These are phyloP conservation scores for Fulmarus glacialis DNA, from an alignment of 2,113 vertebrate species.

Conservation along the genomic window DNA sequence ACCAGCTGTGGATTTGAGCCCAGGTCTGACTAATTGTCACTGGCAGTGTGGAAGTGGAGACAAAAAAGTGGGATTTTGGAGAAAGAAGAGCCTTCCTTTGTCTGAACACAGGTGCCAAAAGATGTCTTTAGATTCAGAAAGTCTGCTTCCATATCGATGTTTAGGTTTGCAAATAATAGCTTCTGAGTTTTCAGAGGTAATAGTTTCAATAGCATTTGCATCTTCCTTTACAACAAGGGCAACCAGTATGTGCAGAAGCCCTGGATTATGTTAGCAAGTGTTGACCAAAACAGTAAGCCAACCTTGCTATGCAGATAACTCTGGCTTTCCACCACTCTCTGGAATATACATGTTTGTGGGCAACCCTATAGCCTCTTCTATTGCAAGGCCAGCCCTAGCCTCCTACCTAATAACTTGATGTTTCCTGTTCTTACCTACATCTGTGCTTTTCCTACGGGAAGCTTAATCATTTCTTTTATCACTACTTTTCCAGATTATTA, in stretches of 20 bases:
- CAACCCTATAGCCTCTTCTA: not conserved
- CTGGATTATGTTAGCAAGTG: not conserved
- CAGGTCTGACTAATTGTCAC: not conserved
- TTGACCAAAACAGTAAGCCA: not conserved
- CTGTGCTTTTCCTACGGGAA: not conserved
- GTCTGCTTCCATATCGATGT: not conserved
- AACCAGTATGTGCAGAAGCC: not conserved
- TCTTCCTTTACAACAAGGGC: not conserved
- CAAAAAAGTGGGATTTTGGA: not conserved
- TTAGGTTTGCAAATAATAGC: not conserved
- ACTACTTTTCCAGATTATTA: not conserved
- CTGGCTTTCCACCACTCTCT: not conserved
- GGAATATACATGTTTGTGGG: not conserved
- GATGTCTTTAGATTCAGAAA: not conserved
- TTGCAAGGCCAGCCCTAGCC: not conserved
- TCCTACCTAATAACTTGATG: not conserved
- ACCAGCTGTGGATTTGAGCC: not conserved
- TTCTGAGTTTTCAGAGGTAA: not conserved
- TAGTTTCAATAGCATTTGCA: not conserved
- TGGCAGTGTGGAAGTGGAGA: not conserved
- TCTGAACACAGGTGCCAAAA: not conserved
- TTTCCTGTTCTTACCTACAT: not conserved
- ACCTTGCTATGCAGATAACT: not conserved
- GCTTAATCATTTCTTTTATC: not conserved
- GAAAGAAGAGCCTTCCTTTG: not conserved